A percentile compares a stretch with the other conserved stretches of the same genome.
Evolutionary conservation across 1,140 invertebrate genomes (phyloP).

Genomic region (Calosoma granatense): DNA sequence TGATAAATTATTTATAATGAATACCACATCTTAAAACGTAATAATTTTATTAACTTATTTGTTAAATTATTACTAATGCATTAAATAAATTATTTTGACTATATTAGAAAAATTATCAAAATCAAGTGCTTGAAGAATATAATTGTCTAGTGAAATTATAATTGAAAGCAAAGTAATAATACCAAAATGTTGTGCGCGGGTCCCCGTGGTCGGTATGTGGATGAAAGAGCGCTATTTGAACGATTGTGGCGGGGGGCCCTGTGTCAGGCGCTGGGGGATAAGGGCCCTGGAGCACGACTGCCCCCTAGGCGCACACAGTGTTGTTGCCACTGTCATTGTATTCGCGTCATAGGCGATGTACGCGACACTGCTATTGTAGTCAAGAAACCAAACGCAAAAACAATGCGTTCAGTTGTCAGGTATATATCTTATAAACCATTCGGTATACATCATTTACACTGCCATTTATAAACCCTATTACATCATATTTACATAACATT

Average conservation of each 20-base stretch:
- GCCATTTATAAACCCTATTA: no score
- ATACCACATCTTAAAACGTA: no score
- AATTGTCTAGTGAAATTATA: no score
- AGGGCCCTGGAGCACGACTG: slow-evolving; percentile 36
- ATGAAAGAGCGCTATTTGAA: slow-evolving; percentile 47
- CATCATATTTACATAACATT: no score
- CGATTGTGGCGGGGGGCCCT: slow-evolving; percentile 51
- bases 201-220: slow-evolving; percentile 31
- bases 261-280: slow-evolving; percentile 29
- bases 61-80: no score
- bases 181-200: slow-evolving; percentile 21
- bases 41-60: no score
- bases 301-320: slow-evolving; percentile 33
- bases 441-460: no score
- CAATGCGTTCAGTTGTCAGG: slow-evolving; percentile 52
- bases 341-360: slow-evolving; percentile 14
- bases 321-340: slow-evolving; percentile 33
- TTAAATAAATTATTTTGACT: no score
- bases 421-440: no score
- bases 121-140: no score
- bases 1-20: no score
- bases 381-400: slow-evolving; percentile 33
- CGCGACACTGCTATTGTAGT: slow-evolving; percentile 26
- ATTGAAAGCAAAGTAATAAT: slow-evolving; percentile 11
- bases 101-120: no score